Percentiles rank a stretch among this genome's conserved stretches.
phyloP scores from a whole-genome alignment of 2,888 invertebrate genomes.

The Oscheius onirici region DNA sequence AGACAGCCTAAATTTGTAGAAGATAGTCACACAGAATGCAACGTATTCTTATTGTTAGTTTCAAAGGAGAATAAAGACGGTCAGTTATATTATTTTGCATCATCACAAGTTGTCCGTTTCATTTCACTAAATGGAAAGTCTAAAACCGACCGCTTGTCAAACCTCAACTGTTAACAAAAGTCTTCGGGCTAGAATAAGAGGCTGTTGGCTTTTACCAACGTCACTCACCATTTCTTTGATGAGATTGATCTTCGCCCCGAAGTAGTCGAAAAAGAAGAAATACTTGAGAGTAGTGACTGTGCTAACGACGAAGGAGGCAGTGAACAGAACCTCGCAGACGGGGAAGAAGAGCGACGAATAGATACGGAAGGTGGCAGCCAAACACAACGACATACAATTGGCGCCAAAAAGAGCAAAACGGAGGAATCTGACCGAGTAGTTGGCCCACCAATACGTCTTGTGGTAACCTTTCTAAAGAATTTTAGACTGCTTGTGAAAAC shows the following conservation, averaged over 20 bases:
- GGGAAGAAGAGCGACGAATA: neutral
- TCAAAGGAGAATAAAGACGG: too few species aligned
- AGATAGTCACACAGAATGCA: too few species aligned
- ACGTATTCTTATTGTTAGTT: too few species aligned
- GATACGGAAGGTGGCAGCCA: neutral
- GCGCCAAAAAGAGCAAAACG: neutral
- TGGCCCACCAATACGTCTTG: neutral
- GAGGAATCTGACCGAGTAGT: neutral
- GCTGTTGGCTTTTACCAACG: too few species aligned
- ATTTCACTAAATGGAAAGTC: neutral
- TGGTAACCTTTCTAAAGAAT: neutral
- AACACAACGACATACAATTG: neutral
- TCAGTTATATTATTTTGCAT: too few species aligned
- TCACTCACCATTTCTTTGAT: neutral
- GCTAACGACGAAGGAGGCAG: neutral
- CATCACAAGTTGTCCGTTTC: too few species aligned
- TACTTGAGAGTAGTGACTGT: neutral
- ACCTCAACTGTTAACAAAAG: too few species aligned
- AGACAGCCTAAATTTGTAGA: too few species aligned
- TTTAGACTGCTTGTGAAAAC: neutral
- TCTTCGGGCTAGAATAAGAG: too few species aligned
- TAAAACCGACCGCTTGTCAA: neutral
- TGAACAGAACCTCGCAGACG: conserved; percentile 1
- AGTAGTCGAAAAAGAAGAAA: conserved; percentile 2
- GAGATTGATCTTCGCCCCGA: conserved; percentile 6